Percentiles rank a stretch among this genome's conserved stretches.
phyloP scores from a whole-genome alignment of 2,113 vertebrate genomes.

The Rostratula benghalensis region DNA sequence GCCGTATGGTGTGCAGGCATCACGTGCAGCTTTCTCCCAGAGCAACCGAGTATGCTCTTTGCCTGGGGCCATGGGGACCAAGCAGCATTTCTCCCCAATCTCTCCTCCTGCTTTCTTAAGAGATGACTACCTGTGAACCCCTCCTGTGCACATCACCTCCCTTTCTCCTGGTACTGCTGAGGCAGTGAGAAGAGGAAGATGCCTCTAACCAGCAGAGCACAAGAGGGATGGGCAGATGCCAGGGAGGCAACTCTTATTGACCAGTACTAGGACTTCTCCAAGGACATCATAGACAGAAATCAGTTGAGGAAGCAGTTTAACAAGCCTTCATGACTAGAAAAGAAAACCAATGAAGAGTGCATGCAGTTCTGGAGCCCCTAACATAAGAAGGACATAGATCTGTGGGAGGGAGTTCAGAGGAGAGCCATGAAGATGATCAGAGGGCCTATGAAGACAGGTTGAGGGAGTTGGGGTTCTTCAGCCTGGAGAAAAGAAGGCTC shows the following conservation, averaged over 20 bases:
- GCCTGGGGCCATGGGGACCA: not conserved
- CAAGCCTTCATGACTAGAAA: not conserved
- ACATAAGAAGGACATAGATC: not conserved
- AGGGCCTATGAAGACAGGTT: not conserved
- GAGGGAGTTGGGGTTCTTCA: not conserved
- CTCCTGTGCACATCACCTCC: not conserved
- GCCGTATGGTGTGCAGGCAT: not conserved
- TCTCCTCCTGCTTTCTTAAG: not conserved
- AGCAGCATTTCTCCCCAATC: not conserved
- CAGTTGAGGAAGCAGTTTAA: not conserved
- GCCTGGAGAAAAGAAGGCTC: not conserved
- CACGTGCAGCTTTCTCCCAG: not conserved
- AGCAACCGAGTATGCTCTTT: fast-evolving
- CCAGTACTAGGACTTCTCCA: not conserved
- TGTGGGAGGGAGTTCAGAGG: not conserved
- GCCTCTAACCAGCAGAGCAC: not conserved
- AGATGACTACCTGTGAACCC: not conserved
- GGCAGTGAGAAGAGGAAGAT: not conserved
- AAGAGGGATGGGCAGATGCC: not conserved
- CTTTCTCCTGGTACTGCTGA: not conserved
- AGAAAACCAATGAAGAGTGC: not conserved
- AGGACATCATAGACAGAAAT: not conserved
- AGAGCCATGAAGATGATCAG: not conserved
- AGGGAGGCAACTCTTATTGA: not conserved
- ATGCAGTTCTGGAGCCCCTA: not conserved